phyloP scores from a whole-genome alignment of 2,113 vertebrate genomes.

The Canis aureus region DNA sequence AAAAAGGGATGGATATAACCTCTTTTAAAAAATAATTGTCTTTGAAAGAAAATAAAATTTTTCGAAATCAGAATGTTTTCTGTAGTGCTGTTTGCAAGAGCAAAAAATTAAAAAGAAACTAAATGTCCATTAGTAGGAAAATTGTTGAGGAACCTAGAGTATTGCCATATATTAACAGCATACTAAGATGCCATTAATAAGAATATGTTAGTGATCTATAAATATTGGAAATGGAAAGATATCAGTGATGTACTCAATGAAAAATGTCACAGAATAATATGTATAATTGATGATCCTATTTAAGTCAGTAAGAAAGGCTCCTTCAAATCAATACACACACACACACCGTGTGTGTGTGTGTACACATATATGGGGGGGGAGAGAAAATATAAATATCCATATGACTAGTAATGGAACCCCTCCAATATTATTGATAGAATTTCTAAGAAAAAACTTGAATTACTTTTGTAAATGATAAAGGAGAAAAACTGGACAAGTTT shows the following conservation, averaged over 20 bases:
- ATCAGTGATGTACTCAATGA: not conserved
- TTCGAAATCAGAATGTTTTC: slow-evolving; percentile 54
- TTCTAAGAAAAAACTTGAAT: slow-evolving; percentile 32
- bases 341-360: accelerated
- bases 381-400: not conserved
- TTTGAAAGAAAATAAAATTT: slow-evolving; percentile 59
- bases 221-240: slow-evolving; percentile 47
- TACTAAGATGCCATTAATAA: not conserved
- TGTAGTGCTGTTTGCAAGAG: slow-evolving; percentile 22
- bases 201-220: not conserved
- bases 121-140: slow-evolving; percentile 17
- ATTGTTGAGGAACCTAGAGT: not conserved
- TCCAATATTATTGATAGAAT: not conserved
- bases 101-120: slow-evolving; percentile 52
- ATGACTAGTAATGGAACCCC: not conserved
- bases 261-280: slow-evolving; percentile 27
- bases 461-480: slow-evolving; percentile 62
- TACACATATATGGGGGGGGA: not conserved
- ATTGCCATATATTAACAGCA: not conserved
- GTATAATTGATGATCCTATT: not conserved
- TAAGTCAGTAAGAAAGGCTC: slow-evolving; percentile 51
- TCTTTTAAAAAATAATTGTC: slow-evolving; percentile 34
- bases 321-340: not conserved
- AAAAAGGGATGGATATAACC: not conserved
- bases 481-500: slow-evolving; percentile 9